A percentile compares a stretch with the other conserved stretches of the same genome.
These are phyloP conservation scores for Clarias platycephalus DNA, from an alignment of 2,797 vertebrate species.

Conservation along the genomic window DNA sequence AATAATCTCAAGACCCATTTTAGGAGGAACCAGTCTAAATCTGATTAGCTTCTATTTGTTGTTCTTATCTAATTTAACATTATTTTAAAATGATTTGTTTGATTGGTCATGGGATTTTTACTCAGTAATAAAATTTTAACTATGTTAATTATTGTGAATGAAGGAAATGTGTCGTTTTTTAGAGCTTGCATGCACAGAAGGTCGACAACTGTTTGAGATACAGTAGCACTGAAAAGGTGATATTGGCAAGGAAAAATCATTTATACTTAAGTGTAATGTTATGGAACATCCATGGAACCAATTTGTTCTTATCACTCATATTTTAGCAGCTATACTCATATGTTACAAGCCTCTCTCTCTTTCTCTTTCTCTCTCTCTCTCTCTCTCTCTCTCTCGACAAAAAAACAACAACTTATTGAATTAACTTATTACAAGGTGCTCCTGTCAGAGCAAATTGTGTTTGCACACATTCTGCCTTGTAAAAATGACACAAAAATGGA, in stretches of 20 bases:
- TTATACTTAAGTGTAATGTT: background rate
- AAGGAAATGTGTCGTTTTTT: background rate
- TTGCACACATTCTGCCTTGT: background rate
- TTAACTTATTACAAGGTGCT: too few species aligned
- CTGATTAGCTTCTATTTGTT: background rate
- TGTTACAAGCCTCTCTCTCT: too few species aligned
- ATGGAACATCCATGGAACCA: background rate
- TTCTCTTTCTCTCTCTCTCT: too few species aligned
- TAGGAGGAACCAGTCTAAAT: background rate
- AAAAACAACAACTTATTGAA: too few species aligned
- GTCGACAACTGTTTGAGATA: background rate
- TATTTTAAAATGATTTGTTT: too few species aligned
- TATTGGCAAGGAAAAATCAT: background rate
- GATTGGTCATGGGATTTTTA: too few species aligned
- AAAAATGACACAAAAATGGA: background rate
- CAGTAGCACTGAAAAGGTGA: background rate
- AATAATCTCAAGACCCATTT: conserved; percentile 48
- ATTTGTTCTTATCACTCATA: background rate
- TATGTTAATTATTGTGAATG: too few species aligned
- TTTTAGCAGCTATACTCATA: background rate
- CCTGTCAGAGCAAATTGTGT: too few species aligned
- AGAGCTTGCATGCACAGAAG: background rate
- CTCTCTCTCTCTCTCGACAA: too few species aligned
- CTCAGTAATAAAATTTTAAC: too few species aligned
- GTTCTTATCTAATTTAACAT: background rate